Evolutionary conservation across 1,140 invertebrate species (phyloP).

Genomic region (Eufriesea mexicana): DNA sequence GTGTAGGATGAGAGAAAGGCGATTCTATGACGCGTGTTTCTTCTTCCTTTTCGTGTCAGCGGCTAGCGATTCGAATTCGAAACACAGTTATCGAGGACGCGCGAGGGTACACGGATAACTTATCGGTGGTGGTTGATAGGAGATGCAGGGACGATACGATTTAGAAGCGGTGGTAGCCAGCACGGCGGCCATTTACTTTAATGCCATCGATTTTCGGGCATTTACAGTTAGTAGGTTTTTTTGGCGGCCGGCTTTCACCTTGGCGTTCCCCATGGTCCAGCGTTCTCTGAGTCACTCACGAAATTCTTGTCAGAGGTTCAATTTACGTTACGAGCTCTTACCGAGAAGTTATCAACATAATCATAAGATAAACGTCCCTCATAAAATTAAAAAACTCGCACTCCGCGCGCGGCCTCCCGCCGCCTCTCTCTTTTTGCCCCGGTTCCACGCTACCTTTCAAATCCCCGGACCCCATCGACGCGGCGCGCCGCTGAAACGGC

Average conservation of each 20-base stretch:
- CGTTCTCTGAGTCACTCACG: constrained; percentile 33
- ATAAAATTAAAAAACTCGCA: constrained; percentile 67
- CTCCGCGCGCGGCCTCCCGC: constrained; percentile 15
- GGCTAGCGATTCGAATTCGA: background rate
- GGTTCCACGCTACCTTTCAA: constrained; percentile 26
- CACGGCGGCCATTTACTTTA: background rate
- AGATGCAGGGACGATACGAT: background rate
- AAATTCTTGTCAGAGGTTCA: constrained; percentile 50
- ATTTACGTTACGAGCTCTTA: constrained; percentile 63
- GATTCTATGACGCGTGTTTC: constrained; percentile 51
- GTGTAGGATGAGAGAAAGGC: constrained; percentile 30
- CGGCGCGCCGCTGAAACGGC: background rate
- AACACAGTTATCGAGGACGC: background rate
- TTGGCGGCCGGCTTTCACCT: constrained; percentile 15
- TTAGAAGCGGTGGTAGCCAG: background rate
- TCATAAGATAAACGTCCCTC: constrained; percentile 63
- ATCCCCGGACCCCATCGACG: background rate
- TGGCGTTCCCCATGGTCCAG: background rate
- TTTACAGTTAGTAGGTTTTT: constrained; percentile 13
- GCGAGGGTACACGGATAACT: background rate
- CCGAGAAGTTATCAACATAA: constrained; percentile 68
- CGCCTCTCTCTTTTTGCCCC: constrained; percentile 6
- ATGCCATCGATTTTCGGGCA: constrained; percentile 29
- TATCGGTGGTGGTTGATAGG: background rate
- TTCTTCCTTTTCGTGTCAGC: constrained; percentile 13